A percentile compares a stretch with the other conserved stretches of the same genome.
Evolutionary conservation across 2,888 invertebrate species (phyloP).

Genomic region (Drosophila dives): DNA sequence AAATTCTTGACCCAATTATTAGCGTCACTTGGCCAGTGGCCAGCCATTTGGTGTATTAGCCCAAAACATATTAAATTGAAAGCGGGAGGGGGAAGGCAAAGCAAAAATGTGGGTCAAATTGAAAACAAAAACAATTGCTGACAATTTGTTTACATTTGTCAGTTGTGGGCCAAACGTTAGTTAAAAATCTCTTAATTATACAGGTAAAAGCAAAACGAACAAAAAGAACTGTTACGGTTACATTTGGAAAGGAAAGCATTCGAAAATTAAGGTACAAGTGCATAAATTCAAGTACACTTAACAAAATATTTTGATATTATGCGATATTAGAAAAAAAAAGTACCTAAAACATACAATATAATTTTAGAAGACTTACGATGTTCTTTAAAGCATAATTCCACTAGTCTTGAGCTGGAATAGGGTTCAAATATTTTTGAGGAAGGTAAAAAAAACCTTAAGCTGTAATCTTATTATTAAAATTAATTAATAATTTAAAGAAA

Average conservation of each 20-base stretch:
- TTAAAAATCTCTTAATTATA: conserved; percentile 36
- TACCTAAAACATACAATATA: background rate
- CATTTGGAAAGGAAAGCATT: conserved; percentile 5
- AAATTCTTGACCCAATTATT: conserved; percentile 51
- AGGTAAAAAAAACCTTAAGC: background rate
- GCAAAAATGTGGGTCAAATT: conserved; percentile 40
- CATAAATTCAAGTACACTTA: background rate
- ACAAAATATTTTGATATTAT: background rate
- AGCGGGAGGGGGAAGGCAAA: background rate
- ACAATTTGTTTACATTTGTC: conserved; percentile 56
- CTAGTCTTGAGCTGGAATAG: background rate
- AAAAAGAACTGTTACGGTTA: conserved; percentile 28
- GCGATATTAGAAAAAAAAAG: background rate
- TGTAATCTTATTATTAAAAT: background rate
- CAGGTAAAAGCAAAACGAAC: conserved; percentile 3
- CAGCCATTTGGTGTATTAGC: conserved; percentile 48
- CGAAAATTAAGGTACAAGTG: conserved; percentile 4
- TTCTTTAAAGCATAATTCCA: background rate
- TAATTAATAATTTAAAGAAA: background rate
- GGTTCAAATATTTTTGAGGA: background rate
- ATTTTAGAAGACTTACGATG: background rate
- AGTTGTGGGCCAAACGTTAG: conserved; percentile 32
- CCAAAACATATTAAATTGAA: conserved; percentile 49
- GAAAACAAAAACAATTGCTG: conserved; percentile 44
- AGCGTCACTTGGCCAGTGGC: conserved; percentile 42